These are phyloP conservation scores for Nomada ruficornis DNA, from an alignment of 2,888 invertebrate species.

Conservation along the genomic window DNA sequence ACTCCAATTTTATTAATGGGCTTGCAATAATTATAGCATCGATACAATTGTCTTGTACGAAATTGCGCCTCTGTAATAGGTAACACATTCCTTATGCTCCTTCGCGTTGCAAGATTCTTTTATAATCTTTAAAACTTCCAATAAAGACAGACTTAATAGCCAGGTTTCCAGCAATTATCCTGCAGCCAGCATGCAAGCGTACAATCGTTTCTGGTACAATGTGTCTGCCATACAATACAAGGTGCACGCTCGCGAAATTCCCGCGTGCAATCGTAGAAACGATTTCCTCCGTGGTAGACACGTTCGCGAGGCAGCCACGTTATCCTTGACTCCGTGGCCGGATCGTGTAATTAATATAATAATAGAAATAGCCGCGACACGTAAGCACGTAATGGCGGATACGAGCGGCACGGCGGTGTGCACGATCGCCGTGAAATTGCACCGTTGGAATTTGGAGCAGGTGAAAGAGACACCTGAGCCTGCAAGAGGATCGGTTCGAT, in stretches of 20 bases:
- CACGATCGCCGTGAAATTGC: constrained; percentile 55
- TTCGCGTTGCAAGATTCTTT: too few species aligned
- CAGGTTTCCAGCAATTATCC: background rate
- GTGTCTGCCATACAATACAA: background rate
- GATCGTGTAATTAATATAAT: constrained; percentile 62
- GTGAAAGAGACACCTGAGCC: constrained; percentile 64
- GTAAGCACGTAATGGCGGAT: constrained; percentile 53
- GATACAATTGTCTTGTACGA: too few species aligned
- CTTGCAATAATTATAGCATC: too few species aligned
- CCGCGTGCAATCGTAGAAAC: constrained; percentile 15
- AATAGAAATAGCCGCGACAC: constrained; percentile 54
- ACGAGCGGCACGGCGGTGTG: constrained; percentile 16
- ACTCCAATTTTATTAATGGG: too few species aligned
- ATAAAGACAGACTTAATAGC: background rate
- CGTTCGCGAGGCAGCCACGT: constrained; percentile 44
- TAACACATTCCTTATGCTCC: too few species aligned
- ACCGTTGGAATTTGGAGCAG: constrained; percentile 65
- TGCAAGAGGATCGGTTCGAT: constrained; percentile 52
- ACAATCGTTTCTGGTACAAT: background rate
- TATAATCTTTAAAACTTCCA: too few species aligned
- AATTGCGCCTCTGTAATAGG: too few species aligned
- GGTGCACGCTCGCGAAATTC: constrained; percentile 7
- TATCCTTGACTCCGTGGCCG: constrained; percentile 43
- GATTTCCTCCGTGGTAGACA: constrained; percentile 15
- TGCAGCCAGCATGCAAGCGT: background rate